phyloP scores from a whole-genome alignment of 2,888 invertebrate species.

The Torymus aiolomorphi region DNA sequence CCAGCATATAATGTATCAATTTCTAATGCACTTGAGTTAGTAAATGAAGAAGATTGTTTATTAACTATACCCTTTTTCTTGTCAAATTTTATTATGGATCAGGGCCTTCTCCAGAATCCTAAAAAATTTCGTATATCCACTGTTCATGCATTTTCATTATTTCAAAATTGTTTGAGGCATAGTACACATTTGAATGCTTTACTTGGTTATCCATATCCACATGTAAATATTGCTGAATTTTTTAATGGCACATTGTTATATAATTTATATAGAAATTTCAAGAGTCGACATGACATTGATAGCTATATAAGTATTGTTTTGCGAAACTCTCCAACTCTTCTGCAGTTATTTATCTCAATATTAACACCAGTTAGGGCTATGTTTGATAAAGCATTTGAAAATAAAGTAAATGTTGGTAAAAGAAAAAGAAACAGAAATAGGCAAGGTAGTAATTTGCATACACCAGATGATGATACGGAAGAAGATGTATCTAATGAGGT shows the following conservation, averaged over 20 bases:
- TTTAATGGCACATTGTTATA: slow-evolving; percentile 88
- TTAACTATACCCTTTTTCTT: slow-evolving; percentile 79
- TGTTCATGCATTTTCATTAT: slow-evolving; percentile 82
- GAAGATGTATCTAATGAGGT: slow-evolving; percentile 22
- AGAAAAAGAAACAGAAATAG: slow-evolving; percentile 64
- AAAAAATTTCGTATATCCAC: slow-evolving; percentile 79
- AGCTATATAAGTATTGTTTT: slow-evolving; percentile 76
- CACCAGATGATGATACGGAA: slow-evolving; percentile 56
- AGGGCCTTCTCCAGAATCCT: slow-evolving; percentile 77
- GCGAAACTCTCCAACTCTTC: slow-evolving; percentile 69
- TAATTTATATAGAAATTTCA: slow-evolving; percentile 82
- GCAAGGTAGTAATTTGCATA: slow-evolving; percentile 53
- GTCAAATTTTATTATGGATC: slow-evolving; percentile 79
- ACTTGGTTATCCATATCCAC: slow-evolving; percentile 79
- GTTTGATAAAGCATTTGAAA: slow-evolving; percentile 48
- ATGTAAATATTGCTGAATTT: slow-evolving; percentile 79
- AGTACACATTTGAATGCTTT: slow-evolving; percentile 81
- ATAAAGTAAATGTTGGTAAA: slow-evolving; percentile 53
- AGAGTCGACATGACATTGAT: slow-evolving; percentile 78
- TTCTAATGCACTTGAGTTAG: slow-evolving; percentile 76
- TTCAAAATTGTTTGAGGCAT: slow-evolving; percentile 81
- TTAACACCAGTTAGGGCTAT: slow-evolving; percentile 60
- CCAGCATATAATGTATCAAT: slow-evolving; percentile 67
- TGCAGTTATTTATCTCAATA: slow-evolving; percentile 66
- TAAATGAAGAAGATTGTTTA: slow-evolving; percentile 79